These are phyloP conservation scores for Spea bombifrons DNA, from an alignment of 2,113 vertebrate genomes.

Conservation along the genomic window DNA sequence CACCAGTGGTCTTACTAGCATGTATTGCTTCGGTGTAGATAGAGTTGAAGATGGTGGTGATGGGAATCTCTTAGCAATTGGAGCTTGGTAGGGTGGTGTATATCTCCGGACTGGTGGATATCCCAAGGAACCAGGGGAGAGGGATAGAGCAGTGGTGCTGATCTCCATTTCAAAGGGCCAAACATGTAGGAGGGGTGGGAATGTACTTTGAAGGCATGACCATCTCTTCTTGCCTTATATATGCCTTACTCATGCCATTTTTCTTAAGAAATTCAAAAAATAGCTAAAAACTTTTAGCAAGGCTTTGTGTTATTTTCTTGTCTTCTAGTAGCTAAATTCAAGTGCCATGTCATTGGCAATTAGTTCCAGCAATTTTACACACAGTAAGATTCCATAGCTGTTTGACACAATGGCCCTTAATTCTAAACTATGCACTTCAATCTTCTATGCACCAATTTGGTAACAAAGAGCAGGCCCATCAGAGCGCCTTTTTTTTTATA, in stretches of 20 bases:
- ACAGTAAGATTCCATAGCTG: conserved; percentile 7
- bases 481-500: conserved; percentile 8
- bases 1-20: too few relatives aligned
- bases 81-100: too few relatives aligned
- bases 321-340: conserved; percentile 5
- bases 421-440: conserved; percentile 15
- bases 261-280: not conserved
- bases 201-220: too few relatives aligned
- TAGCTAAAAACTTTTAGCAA: not conserved
- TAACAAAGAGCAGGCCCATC: conserved; percentile 31
- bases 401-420: conserved; percentile 19
- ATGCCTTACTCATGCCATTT: not conserved
- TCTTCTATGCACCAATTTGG: conserved; percentile 16
- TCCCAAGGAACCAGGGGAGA: too few relatives aligned
- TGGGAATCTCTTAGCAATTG: too few relatives aligned
- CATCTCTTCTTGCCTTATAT: too few relatives aligned
- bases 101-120: too few relatives aligned
- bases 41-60: too few relatives aligned
- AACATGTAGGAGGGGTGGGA: too few relatives aligned
- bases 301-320: not conserved
- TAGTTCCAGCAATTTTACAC: conserved; percentile 21
- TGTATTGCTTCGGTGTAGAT: too few relatives aligned
- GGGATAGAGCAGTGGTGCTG: too few relatives aligned
- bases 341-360: conserved; percentile 9
- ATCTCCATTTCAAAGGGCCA: too few relatives aligned